A percentile compares a stretch with the other conserved stretches of the same genome.
Evolutionary conservation across 1,140 invertebrate species (phyloP).

Genomic region (Drosophila yakuba): DNA sequence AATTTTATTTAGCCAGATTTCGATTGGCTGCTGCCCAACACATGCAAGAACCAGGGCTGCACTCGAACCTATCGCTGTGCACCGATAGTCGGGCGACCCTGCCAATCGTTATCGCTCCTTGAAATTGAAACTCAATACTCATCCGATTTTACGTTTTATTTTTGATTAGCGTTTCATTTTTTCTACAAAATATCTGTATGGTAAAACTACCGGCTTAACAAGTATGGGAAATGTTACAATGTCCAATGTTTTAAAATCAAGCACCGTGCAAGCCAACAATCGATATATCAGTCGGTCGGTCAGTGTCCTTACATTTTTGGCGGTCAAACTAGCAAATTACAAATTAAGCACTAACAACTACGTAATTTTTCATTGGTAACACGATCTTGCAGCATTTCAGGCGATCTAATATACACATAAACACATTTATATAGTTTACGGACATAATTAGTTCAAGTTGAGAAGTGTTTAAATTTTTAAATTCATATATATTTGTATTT

Average conservation of each 20-base stretch:
- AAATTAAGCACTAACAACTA: constrained; percentile 18
- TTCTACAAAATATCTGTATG: constrained; percentile 31
- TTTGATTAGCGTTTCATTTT: constrained; percentile 23
- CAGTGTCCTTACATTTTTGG: constrained; percentile 20
- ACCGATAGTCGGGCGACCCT: background rate
- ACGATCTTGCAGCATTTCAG: constrained; percentile 23
- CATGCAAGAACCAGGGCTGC: constrained; percentile 14
- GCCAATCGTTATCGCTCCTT: constrained; percentile 11
- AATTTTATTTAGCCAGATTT: constrained; percentile 49
- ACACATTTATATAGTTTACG: background rate
- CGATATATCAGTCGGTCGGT: background rate
- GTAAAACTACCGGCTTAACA: constrained; percentile 29
- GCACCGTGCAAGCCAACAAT: constrained; percentile 1
- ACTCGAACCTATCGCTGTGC: background rate
- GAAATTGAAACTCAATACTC: constrained; percentile 16
- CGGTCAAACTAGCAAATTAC: constrained; percentile 28
- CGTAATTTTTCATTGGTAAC: constrained; percentile 1
- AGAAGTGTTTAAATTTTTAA: constrained; percentile 4
- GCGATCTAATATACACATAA: constrained; percentile 9
- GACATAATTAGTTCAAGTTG: constrained; percentile 2
- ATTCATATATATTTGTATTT: constrained; percentile 50
- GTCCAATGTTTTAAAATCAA: constrained; percentile 14
- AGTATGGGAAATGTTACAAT: constrained; percentile 3
- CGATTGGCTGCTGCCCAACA: constrained; percentile 19
- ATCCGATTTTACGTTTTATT: constrained; percentile 16